Base-by-base conservation (phyloP, 1,140 invertebrate species). In the Panagrolaimus sp. region DNA sequence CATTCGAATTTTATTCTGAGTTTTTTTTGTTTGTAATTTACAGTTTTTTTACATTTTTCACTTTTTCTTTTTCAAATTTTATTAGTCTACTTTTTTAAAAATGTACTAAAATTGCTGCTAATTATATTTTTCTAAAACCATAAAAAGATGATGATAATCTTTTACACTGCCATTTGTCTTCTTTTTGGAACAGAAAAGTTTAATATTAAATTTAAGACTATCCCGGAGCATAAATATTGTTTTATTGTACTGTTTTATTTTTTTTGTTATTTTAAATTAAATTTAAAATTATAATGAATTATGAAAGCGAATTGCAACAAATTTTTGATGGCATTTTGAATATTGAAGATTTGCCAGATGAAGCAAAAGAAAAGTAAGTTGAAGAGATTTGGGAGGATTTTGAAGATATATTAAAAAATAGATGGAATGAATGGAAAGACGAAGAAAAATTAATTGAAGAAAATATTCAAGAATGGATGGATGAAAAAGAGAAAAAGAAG, bases 341-440 rank as follows among this genome's bases (percentile, higher is more conserved):
- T 7, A 38, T 58, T 58, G 52, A 58, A 28, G 52, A 21, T 28
- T 14, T 58, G 3, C 52, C 52, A 4, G 52, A 58, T 21, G 52
- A 58, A 17, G 52, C 52, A 12, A 58, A n/a, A 5, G 21, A n/a
- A n/a, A 58, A 58, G 52, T 58, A 26, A 28, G 52, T 21, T 12
- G 8, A 21, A 21, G 17, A 21, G 17, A 14, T 8, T 12, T 52
- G 17, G 17, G 26, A 28, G 14, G 21, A 12, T 58, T 21, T 0
- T 58, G 21, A 24, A 21, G 21, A 12, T 26, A 26, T 9, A 15
- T 8, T 58, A 24, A 9, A n/a, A n/a, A 58, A n/a, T 58, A 58
- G 52, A 58, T 58, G 52, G 52, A 14, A 58, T 58, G 52, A 58
- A 58, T 58, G 52, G 52, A 58, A 58, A 17, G 52, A 58, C 3